Evolutionary conservation across 2,113 vertebrate genomes (phyloP).

Genomic region (Sceloporus undulatus): DNA sequence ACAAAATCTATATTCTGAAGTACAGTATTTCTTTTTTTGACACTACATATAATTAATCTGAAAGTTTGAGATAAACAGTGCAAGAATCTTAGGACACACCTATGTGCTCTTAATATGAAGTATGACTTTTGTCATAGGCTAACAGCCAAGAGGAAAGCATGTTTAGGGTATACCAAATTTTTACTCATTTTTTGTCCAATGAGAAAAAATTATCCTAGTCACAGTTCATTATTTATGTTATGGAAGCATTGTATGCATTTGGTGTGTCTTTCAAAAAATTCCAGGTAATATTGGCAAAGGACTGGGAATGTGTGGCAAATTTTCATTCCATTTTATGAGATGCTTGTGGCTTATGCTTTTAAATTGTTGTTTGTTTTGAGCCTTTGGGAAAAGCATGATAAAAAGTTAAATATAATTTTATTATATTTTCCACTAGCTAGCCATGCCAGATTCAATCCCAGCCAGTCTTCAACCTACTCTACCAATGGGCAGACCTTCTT

Average conservation of each 20-base stretch:
- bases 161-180: too few species aligned
- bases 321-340: not conserved
- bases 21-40: not conserved
- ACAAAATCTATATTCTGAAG: not conserved
- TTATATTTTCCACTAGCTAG: conserved; percentile 45
- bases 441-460: conserved; percentile 72
- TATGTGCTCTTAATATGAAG: not conserved
- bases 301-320: not conserved
- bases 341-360: not conserved
- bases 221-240: too few species aligned
- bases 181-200: too few species aligned
- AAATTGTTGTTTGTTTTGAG: not conserved
- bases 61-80: not conserved
- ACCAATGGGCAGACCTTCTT: conserved; percentile 48
- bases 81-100: not conserved
- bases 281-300: not conserved
- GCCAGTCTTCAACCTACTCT: conserved; percentile 73
- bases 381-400: not conserved
- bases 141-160: too few species aligned
- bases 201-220: too few species aligned
- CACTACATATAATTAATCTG: not conserved
- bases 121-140: not conserved
- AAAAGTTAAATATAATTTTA: not conserved
- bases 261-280: not conserved
- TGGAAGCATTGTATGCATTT: not conserved